Evolutionary conservation across 2,113 vertebrate species (phyloP).

Genomic region (Colinus virginianus): DNA sequence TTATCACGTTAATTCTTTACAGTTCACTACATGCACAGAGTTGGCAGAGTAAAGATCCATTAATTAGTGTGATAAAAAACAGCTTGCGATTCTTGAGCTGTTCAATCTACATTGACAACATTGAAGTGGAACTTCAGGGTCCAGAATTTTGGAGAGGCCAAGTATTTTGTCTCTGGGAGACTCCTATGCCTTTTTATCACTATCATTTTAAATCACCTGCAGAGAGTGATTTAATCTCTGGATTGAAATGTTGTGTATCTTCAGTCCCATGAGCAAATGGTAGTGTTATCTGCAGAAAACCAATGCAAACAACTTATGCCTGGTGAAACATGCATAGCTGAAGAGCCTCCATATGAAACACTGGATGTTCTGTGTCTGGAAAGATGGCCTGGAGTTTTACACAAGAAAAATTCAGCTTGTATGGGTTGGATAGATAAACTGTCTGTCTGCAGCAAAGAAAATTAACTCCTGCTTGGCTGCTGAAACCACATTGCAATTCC

Average conservation of each 20-base stretch:
- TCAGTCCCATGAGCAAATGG: fast-evolving
- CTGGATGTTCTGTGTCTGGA: not conserved
- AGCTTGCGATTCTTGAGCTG: not conserved
- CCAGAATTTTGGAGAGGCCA: not conserved
- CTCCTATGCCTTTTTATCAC: not conserved
- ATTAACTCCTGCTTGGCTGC: not conserved
- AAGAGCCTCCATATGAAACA: not conserved
- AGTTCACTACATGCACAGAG: not conserved
- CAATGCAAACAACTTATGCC: not conserved
- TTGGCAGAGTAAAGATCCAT: not conserved
- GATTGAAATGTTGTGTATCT: not conserved
- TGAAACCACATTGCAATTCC: not conserved
- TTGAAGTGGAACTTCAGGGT: not conserved
- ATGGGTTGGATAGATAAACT: not conserved
- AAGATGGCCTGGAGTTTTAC: not conserved
- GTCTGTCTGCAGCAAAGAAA: not conserved
- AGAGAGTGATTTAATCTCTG: not conserved
- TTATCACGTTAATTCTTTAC: not conserved
- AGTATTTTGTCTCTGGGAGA: not conserved
- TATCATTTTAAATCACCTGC: not conserved
- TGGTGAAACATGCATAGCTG: not conserved
- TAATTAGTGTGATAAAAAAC: not conserved
- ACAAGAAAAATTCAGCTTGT: not conserved
- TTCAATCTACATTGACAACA: not conserved
- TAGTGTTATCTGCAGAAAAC: not conserved